Base-by-base conservation (phyloP, 2,113 vertebrate species). In the Gnathonemus echidnorhynchus region DNA sequence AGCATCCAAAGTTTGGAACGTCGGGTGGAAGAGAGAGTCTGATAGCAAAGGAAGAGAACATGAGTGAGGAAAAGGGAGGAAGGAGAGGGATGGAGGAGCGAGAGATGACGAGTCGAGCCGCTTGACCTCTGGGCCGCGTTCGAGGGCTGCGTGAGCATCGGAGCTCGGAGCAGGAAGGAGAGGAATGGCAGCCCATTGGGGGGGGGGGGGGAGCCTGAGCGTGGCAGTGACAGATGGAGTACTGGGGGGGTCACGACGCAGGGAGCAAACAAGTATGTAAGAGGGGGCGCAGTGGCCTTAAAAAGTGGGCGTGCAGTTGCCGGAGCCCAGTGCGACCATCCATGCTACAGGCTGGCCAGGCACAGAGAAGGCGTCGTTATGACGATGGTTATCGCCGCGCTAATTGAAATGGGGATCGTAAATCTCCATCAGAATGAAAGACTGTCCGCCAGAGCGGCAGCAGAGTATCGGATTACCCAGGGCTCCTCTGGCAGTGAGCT, bases 351-450 rank as follows among this genome's bases (percentile, higher is more conserved):
- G 49, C n/a, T 27, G 4, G 9, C 45, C 27, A 52, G 86, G 35
- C 48, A 3, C 11, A 15, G 21, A 48, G 48, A 35, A 56, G 49
- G 31, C 13, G 24, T 13, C 91, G 85, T 91, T 90, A 87, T 83
- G 89, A 89, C 42, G 74, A 62, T 27, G 86, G 52, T 50, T 88
- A 91, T 90, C 83, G 89, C 87, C 70, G 89, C 49, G 49, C 86
- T 92, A 91, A 92, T 92, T 84, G 52, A 77, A 21, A 62, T 35
- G 53, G 89, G 56, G 90, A 91, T 92, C 77, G 70, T 88, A 89
- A 66, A 91, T 92, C 90, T 86, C 86, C 86, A 50, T 10, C 56
- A 52, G 90, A 90, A 92, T 89, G 91, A 91, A 91, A 90, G 49
- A 84, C 90, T 89, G 84, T 88, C 88, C 89, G 90, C 90, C 91